Percentiles rank a stretch among this genome's conserved stretches.
These are phyloP conservation scores for Alethe diademata DNA, from an alignment of 2,113 vertebrate species.

Conservation along the genomic window DNA sequence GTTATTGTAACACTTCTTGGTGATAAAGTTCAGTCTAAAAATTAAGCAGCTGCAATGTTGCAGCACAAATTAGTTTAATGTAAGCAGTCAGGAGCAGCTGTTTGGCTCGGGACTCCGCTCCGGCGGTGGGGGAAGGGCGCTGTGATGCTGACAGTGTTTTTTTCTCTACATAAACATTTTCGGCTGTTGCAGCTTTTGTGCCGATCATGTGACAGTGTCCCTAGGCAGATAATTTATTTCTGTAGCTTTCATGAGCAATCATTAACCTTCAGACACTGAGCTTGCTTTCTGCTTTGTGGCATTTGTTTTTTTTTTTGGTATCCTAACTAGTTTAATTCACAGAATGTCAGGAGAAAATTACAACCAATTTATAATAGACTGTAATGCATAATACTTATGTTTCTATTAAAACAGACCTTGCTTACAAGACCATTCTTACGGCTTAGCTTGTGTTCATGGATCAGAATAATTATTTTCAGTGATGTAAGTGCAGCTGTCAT, in stretches of 20 bases:
- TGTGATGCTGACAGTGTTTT: conserved; percentile 79
- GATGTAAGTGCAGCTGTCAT: conserved; percentile 66
- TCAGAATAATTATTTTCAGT: conserved; percentile 68
- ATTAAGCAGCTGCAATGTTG: conserved; percentile 86
- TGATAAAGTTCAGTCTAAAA: conserved; percentile 84
- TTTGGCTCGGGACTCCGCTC: conserved; percentile 79
- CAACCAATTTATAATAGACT: conserved; percentile 78
- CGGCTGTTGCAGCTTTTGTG: conserved; percentile 86
- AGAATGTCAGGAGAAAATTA: conserved; percentile 81
- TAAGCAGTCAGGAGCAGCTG: conserved; percentile 87
- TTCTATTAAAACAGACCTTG: conserved; percentile 74
- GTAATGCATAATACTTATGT: conserved; percentile 71
- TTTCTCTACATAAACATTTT: conserved; percentile 87
- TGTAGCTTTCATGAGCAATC: conserved; percentile 87
- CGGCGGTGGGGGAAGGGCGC: conserved; percentile 76
- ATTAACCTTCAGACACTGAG: conserved; percentile 85
- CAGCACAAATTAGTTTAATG: conserved; percentile 88
- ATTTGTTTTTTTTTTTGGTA: conserved; percentile 74
- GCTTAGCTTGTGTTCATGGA: conserved; percentile 62
- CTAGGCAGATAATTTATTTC: conserved; percentile 89
- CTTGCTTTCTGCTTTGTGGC: conserved; percentile 82
- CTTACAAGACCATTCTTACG: conserved; percentile 58
- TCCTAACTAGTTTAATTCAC: conserved; percentile 83
- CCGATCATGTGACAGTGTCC: conserved; percentile 84
- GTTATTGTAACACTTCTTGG: conserved; percentile 84